Conservation (phyloP, 1,140 invertebrate species). For the Idris sp. region DNA sequence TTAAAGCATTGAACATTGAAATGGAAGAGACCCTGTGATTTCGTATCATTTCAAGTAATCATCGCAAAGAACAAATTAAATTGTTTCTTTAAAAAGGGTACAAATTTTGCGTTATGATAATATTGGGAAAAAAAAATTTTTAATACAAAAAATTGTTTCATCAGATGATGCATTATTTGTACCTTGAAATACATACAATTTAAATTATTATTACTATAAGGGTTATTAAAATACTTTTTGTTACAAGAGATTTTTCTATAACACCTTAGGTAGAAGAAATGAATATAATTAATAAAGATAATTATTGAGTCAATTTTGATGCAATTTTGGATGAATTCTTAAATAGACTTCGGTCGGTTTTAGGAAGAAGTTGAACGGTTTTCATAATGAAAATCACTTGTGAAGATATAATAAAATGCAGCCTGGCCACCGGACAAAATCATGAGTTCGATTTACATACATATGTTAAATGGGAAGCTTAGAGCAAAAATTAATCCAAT, state of each 20-base stretch:
- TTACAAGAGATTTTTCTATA: no score
- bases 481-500: no score
- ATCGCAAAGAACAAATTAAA: conserved; percentile 53
- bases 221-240: no score
- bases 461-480: no score
- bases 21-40: conserved; percentile 49
- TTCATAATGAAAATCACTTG: conserved; percentile 51
- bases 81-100: conserved; percentile 41
- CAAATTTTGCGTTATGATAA: conserved; percentile 9
- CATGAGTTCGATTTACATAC: conserved; percentile 59
- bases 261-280: no score
- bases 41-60: conserved; percentile 23
- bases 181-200: conserved; percentile 6
- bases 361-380: conserved; percentile 60
- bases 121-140: no score
- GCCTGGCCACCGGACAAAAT: conserved; percentile 58
- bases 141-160: no score
- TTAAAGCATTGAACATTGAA: conserved; percentile 31
- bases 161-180: conserved; percentile 7
- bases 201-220: conserved; percentile 5
- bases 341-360: conserved; percentile 56
- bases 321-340: conserved; percentile 26
- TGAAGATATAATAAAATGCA: conserved; percentile 47
- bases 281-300: conserved; percentile 27
- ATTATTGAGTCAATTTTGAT: conserved; percentile 59